These are phyloP conservation scores for Tadarida brasiliensis DNA, from an alignment of 2,797 vertebrate species.

Conservation along the genomic window DNA sequence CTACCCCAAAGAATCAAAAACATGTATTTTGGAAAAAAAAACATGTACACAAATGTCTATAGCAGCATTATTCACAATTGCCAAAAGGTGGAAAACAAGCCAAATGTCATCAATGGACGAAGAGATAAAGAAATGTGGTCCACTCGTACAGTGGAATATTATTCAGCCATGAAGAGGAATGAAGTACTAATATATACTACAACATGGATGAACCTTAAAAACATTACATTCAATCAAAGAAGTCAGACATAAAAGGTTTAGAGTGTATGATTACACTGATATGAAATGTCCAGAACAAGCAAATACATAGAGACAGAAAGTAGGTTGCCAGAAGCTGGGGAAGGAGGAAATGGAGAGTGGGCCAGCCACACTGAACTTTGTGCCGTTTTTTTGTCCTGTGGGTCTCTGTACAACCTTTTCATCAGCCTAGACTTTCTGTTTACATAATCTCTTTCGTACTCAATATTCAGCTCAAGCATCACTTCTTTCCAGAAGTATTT, in stretches of 20 bases:
- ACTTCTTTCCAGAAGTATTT: not conserved
- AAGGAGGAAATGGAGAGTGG: not conserved
- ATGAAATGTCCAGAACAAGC: not conserved
- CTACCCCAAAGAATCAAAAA: not conserved
- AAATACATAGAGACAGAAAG: not conserved
- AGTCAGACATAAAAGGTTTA: not conserved
- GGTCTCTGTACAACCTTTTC: not conserved
- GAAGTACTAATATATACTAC: not conserved
- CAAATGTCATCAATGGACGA: not conserved
- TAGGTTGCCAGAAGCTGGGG: not conserved
- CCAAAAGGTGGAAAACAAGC: not conserved
- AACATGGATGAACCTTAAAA: not conserved
- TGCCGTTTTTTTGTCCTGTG: not conserved
- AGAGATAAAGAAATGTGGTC: not conserved
- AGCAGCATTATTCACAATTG: not conserved
- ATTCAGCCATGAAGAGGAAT: not conserved
- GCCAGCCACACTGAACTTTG: not conserved
- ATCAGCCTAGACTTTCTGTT: not conserved
- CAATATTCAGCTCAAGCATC: not conserved
- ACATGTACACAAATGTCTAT: not conserved
- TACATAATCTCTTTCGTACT: not conserved
- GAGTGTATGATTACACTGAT: not conserved
- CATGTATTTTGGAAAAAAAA: not conserved
- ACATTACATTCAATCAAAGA: not conserved
- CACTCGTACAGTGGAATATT: not conserved